Evolutionary conservation across 2,113 vertebrate genomes (phyloP), one percentile per base, ranked within the genome.

Genomic region (Ancistrus triradiatus): DNA sequence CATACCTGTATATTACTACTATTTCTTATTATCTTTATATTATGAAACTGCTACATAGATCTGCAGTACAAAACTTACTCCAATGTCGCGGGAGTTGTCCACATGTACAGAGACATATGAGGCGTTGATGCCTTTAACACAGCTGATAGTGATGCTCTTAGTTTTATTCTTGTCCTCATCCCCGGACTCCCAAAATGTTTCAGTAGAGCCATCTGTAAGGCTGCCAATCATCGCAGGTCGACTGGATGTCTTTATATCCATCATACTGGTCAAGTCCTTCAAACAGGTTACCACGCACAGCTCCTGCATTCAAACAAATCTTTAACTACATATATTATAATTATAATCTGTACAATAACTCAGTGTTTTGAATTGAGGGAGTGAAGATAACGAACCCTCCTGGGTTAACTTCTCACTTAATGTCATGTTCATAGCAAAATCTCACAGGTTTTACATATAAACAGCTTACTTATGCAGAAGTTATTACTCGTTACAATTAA

Each of bases 151-250:
- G 73, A 99, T 93, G 75, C 91, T 98, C 81, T 99, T 99, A 15
- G 95, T 97, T 85, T 99, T 99, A 85, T 99, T 99, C 83, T 98
- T 98, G 80, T 99, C 95, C 78, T 98, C 95, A 70, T 99, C 96
- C 76, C 96, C 96, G 27, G 96, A 99, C 61, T 99, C 96, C 96
- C 96, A 99, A 80, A 99, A 98, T 0, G 96, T 98, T 87, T 99
- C 96, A 1, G 96, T 99, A 60, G 96, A 99, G 14, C 96, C 91
- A 62, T 99, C 96, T 18, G 96, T 99, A 65, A 99, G 86, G 80
- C 96, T 99, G 77, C 96, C 96, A 9, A 98, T 99, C 96, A 99
- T 99, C 59, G 96, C 96, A 51, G 96, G 96, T 40, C 96, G 88
- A 75, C 95, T 98, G 15, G 96, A 99, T 2, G 96, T 98, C 85